phyloP scores from a whole-genome alignment of 1,140 invertebrate genomes.

The Magallana angulata region DNA sequence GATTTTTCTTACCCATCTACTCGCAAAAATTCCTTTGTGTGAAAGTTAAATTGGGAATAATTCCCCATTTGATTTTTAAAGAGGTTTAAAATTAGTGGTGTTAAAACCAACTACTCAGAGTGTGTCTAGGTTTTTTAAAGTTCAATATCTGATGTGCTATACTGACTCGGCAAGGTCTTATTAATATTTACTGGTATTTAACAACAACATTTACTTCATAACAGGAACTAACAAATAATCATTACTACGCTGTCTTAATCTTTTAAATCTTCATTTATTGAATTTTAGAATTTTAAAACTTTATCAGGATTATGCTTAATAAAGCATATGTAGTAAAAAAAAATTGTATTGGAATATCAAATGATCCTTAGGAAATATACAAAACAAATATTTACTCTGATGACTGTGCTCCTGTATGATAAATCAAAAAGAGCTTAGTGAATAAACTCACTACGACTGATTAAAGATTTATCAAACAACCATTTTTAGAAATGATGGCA shows the following conservation, averaged over 20 bases:
- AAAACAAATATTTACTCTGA: conserved; percentile 3
- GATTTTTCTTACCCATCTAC: neutral
- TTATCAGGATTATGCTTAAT: conserved; percentile 14
- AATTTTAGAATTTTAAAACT: conserved; percentile 6
- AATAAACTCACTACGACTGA: neutral
- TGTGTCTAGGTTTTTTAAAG: conserved; percentile 25
- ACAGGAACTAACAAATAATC: conserved; percentile 24
- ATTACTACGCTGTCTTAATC: conserved; percentile 13
- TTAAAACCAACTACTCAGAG: conserved; percentile 20
- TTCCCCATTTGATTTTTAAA: conserved; percentile 35
- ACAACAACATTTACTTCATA: conserved; percentile 9
- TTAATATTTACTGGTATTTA: neutral
- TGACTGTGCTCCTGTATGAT: neutral
- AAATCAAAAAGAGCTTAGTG: neutral
- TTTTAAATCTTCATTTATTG: conserved; percentile 20
- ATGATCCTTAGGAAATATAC: neutral
- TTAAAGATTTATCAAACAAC: neutral
- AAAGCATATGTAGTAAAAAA: conserved; percentile 5
- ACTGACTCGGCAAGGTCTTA: conserved; percentile 2
- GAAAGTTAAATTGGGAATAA: conserved; percentile 36
- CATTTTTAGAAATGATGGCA: neutral
- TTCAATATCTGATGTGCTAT: conserved; percentile 28
- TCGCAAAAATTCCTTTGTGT: conserved; percentile 34
- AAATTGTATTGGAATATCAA: neutral
- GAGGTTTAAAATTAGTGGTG: conserved; percentile 27